These are phyloP conservation scores for Cartodere bifasciata DNA, from an alignment of 2,888 invertebrate genomes.

Conservation along the genomic window DNA sequence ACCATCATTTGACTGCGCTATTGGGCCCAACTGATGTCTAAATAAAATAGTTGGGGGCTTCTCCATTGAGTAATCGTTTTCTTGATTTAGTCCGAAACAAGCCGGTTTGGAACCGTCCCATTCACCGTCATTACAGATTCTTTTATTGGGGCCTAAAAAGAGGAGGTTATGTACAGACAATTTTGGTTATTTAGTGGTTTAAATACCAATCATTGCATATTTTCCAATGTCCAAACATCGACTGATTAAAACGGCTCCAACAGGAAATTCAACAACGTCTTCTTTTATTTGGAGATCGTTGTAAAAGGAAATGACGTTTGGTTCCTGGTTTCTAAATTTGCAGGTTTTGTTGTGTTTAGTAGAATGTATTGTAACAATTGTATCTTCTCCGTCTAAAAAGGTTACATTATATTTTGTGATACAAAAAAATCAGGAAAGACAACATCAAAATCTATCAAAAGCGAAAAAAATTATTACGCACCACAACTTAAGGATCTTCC, in stretches of 20 bases:
- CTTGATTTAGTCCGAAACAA: constrained; percentile 72
- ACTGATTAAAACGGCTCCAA: constrained; percentile 44
- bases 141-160: constrained; percentile 47
- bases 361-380: constrained; percentile 23
- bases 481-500: constrained; percentile 71
- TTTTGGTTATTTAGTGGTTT: constrained; percentile 3
- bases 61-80: constrained; percentile 79
- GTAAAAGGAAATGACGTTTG: constrained; percentile 68
- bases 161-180: background rate
- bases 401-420: background rate
- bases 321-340: constrained; percentile 62
- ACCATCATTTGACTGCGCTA: constrained; percentile 78
- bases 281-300: constrained; percentile 68
- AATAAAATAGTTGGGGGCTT: constrained; percentile 77
- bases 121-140: constrained; percentile 63
- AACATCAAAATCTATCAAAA: constrained; percentile 26
- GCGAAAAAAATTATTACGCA: constrained; percentile 28
- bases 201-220: constrained; percentile 51
- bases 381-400: too few relatives aligned
- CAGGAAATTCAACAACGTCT: constrained; percentile 63
- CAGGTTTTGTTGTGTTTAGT: constrained; percentile 53
- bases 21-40: constrained; percentile 68
- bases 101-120: constrained; percentile 71
- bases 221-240: constrained; percentile 81
- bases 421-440: too few relatives aligned